phyloP scores from a whole-genome alignment of 2,113 vertebrate genomes.

The Ceuthmochares aereus region DNA sequence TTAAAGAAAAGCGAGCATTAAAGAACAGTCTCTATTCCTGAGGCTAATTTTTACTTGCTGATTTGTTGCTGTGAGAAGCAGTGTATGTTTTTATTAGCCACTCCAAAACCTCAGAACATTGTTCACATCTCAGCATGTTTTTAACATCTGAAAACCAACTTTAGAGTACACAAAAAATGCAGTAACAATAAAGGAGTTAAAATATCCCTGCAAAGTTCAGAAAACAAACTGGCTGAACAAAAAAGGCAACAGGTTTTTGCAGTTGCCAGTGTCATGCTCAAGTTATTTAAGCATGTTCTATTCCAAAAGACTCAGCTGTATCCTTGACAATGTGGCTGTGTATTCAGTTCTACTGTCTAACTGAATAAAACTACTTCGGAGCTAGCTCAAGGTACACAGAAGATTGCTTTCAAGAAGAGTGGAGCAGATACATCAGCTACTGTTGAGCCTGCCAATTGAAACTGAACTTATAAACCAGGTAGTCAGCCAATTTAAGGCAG shows the following conservation, averaged over 20 bases:
- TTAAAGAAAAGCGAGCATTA: background rate
- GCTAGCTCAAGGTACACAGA: background rate
- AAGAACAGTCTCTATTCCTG: background rate
- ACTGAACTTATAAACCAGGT: background rate
- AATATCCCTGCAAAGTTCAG: background rate
- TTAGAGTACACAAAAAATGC: background rate
- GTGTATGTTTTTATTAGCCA: background rate
- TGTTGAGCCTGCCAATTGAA: background rate
- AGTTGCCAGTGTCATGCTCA: background rate
- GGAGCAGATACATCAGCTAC: background rate
- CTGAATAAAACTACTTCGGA: background rate
- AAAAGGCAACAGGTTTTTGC: background rate
- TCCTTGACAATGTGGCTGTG: background rate
- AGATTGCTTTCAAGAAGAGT: background rate
- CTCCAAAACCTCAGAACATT: background rate
- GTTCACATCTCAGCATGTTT: background rate
- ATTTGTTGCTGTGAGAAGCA: background rate
- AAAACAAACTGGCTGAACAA: background rate
- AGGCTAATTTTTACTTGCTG: background rate
- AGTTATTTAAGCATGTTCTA: background rate
- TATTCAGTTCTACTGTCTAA: background rate
- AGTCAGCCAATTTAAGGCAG: background rate
- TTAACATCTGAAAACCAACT: background rate
- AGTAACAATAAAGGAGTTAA: background rate
- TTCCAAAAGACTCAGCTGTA: background rate